phyloP scores from a whole-genome alignment of 2,888 invertebrate genomes.

The Amaurobius ferox region DNA sequence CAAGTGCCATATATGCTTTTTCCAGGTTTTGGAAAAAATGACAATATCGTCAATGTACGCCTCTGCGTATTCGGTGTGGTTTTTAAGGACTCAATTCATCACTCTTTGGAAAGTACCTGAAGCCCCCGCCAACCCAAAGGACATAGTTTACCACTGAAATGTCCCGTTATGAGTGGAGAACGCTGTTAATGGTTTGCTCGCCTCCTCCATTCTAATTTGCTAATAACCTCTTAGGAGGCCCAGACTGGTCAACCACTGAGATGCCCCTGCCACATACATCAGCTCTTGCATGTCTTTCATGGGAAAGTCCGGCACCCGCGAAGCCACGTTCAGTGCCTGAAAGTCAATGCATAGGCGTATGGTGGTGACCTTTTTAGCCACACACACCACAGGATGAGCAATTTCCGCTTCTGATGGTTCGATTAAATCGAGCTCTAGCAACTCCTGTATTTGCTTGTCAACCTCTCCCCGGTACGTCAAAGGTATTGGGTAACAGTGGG shows the following conservation, averaged over 20 bases:
- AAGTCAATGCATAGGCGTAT: not conserved
- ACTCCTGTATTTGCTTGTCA: not conserved
- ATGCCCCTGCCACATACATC: constrained; percentile 1
- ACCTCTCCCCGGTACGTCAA: not conserved
- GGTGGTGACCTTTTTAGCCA: not conserved
- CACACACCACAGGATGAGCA: too few species aligned
- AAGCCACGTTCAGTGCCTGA: not conserved
- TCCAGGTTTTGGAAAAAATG: not conserved
- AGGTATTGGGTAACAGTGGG: not conserved
- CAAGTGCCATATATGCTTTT: not conserved
- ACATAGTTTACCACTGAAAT: not conserved
- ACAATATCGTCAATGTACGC: constrained; percentile 23
- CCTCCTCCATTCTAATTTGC: constrained; percentile 7
- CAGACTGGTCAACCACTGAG: too few species aligned
- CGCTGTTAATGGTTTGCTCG: not conserved
- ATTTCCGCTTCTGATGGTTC: too few species aligned
- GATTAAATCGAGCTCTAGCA: constrained; percentile 11
- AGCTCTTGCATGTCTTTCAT: constrained; percentile 15
- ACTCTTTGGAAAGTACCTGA: too few species aligned
- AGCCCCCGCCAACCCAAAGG: not conserved
- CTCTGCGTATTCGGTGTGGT: constrained; percentile 12
- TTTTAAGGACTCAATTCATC: constrained; percentile 1
- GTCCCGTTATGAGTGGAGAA: too few species aligned
- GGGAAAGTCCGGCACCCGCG: not conserved
- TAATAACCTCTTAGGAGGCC: constrained; percentile 8